These are phyloP conservation scores for Gymnoscopelus microlampas DNA, from an alignment of 2,797 vertebrate species.

Conservation along the genomic window DNA sequence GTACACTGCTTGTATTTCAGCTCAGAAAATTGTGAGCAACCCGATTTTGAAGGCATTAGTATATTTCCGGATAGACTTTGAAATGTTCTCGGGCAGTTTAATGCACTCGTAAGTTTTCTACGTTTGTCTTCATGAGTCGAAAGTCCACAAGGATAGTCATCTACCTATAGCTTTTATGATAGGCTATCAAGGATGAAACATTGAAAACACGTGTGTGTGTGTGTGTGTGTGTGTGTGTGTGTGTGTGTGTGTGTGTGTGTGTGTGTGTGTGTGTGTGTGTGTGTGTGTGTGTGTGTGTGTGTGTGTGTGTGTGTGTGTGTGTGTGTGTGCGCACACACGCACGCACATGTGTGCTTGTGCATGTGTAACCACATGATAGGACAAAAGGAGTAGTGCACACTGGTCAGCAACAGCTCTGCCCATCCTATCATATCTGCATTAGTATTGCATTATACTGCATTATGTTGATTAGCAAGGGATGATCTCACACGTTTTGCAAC, in stretches of 20 bases:
- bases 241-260: constrained; percentile 15
- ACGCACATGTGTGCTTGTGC: no score
- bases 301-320: constrained; percentile 1
- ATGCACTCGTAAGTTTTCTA: constrained; percentile 29
- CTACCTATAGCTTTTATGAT: constrained; percentile 1
- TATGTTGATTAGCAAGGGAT: no score
- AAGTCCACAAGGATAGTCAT: constrained; percentile 47
- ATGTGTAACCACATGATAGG: no score
- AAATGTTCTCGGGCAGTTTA: background rate
- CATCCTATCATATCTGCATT: no score
- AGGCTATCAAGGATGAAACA: background rate
- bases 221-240: background rate
- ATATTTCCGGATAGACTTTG: background rate
- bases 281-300: constrained; percentile 3
- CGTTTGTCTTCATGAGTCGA: constrained; percentile 34
- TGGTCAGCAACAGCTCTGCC: no score
- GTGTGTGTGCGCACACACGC: background rate
- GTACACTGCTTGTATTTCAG: background rate
- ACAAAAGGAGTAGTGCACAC: no score
- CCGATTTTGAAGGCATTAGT: constrained; percentile 13
- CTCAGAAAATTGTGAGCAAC: background rate
- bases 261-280: constrained; percentile 9
- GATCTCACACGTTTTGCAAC: no score
- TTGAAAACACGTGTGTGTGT: constrained; percentile 3
- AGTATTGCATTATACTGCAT: no score